Conservation (phyloP, 1,140 invertebrate genomes). For the Halictus rubicundus region DNA sequence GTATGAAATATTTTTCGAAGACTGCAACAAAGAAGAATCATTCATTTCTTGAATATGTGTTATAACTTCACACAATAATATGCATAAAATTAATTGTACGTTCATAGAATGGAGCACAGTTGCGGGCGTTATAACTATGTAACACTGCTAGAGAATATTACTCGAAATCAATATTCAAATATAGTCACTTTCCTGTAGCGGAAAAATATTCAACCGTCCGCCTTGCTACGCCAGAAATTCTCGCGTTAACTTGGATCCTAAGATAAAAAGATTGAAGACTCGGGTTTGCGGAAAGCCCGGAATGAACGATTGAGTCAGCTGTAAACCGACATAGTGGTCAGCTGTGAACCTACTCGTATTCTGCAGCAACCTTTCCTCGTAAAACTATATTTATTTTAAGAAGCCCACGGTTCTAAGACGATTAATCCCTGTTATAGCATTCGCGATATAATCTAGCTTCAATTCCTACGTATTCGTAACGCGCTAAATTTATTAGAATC, state of each 20-base stretch:
- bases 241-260: not conserved
- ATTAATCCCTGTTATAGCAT: not conserved
- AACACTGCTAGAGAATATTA: not conserved
- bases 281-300: slow-evolving; percentile 20
- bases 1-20: no score
- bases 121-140: no score
- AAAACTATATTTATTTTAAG: slow-evolving; percentile 25
- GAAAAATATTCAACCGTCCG: not conserved
- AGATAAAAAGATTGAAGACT: slow-evolving; percentile 1
- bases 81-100: no score
- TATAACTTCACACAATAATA: no score
- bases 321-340: slow-evolving; percentile 15
- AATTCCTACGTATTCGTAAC: not conserved
- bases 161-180: not conserved
- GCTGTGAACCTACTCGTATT: not conserved
- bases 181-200: not conserved
- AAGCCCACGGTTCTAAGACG: not conserved
- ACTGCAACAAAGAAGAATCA: no score
- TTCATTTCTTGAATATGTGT: no score
- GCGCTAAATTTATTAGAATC: no score
- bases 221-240: not conserved
- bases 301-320: slow-evolving; percentile 29
- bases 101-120: no score
- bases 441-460: not conserved
- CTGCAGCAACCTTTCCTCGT: not conserved